Base-by-base conservation (phyloP, 2,797 vertebrate genomes). In the Pseudotriccus pelzelni region DNA sequence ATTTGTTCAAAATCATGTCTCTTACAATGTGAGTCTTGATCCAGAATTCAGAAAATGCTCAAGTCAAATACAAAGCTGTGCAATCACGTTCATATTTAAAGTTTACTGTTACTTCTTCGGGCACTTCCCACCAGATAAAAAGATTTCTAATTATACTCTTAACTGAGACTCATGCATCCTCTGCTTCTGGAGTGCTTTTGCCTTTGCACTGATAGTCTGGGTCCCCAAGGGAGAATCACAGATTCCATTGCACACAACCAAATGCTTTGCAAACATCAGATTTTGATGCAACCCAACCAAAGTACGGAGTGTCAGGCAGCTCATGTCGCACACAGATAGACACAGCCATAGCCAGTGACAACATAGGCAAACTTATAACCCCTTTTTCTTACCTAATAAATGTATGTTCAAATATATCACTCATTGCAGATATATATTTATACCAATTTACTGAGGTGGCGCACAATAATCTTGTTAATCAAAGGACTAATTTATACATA, bases 351-450 rank as follows among this genome's bases (percentile, higher is more conserved):
- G 52, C 4, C 59, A 69, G 21, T 34, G 13, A 39, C 73, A 77
- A 11, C 1, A 3, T 0, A 67, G 22, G 41, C 27, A 81, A 81
- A 75, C 1, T 1, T 18, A 25, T 12, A 58, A 36, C 7, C 4
- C 9, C 7, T 52, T 25, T 14, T 43, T 34, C 18, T 72, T 80
- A 47, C 56, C 13, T 28, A 30, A 34, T 25, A 59, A 32, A 50
- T 3, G 0, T 16, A 21, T 4, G 6, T 18, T 64, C 27, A 90
- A 58, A 62, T 36, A 39, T 4, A 69, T 53, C 30, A 50, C 7
- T 73, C n/a, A 37, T 4, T 7, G 15, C 25, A 52, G 22, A 32
- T 67, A 25, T 30, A 39, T 58, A 66, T 56, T 74, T 91, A 59
- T 37, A 52, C 9, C 53, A 12, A 22, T 19, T 25, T 70, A 53